A percentile compares a stretch with the other conserved stretches of the same genome.
Evolutionary conservation across 2,113 vertebrate species (phyloP).

Genomic region (Mystacornis crossleyi): DNA sequence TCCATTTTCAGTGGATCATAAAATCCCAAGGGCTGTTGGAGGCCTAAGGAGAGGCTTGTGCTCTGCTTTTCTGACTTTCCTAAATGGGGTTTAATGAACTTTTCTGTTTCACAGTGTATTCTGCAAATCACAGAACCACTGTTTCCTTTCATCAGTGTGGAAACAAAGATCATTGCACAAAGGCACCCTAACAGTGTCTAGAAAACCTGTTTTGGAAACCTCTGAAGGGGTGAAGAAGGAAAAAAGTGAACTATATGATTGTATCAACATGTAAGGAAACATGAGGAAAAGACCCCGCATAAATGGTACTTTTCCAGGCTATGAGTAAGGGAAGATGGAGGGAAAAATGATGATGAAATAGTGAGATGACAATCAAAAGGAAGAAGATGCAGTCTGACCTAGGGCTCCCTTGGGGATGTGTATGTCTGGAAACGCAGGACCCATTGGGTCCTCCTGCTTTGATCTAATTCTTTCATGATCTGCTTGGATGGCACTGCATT

Average conservation of each 20-base stretch:
- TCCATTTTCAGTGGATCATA: neutral
- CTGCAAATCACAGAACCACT: neutral
- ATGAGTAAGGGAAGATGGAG: neutral
- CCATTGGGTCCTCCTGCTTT: neutral
- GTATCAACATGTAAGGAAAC: neutral
- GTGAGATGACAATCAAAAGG: neutral
- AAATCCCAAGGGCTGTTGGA: neutral
- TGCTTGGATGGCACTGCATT: neutral
- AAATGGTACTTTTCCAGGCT: neutral
- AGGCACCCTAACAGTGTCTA: neutral
- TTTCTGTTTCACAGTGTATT: neutral
- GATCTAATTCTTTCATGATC: neutral
- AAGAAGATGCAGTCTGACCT: neutral
- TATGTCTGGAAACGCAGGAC: neutral
- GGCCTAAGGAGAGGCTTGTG: neutral
- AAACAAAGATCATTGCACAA: neutral
- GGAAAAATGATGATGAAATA: neutral
- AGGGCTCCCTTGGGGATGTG: neutral
- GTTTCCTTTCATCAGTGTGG: neutral
- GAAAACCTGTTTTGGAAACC: neutral
- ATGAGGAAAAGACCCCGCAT: fast-evolving
- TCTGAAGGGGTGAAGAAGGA: neutral
- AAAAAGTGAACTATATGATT: neutral
- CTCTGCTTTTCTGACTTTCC: neutral
- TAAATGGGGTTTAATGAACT: neutral